phyloP scores from a whole-genome alignment of 2,888 invertebrate species.

The Epirrita christyi region DNA sequence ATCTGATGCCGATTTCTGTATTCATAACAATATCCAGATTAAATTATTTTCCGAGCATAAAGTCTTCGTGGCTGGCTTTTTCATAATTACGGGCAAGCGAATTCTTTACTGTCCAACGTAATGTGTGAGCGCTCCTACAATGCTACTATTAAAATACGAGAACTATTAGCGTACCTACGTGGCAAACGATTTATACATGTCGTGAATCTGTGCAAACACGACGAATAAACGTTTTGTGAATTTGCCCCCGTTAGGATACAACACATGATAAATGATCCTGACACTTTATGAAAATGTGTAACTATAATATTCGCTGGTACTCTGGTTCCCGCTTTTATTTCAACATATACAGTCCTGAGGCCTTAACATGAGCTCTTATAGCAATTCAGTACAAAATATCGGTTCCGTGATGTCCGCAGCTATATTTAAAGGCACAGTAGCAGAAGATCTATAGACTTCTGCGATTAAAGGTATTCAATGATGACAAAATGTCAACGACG shows the following conservation, averaged over 20 bases:
- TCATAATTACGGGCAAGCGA: slow-evolving; percentile 57
- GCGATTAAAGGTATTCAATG: too few species aligned
- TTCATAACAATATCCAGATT: slow-evolving; percentile 53
- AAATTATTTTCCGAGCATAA: slow-evolving; percentile 56
- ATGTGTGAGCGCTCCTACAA: slow-evolving; percentile 55
- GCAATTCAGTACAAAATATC: too few species aligned
- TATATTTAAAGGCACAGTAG: too few species aligned
- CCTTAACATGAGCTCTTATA: too few species aligned
- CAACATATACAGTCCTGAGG: slow-evolving; percentile 23
- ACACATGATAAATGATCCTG: slow-evolving; percentile 74
- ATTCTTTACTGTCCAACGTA: slow-evolving; percentile 60
- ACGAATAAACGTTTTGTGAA: slow-evolving; percentile 72
- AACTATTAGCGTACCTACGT: slow-evolving; percentile 50
- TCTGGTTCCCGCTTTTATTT: slow-evolving; percentile 47
- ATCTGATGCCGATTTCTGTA: too few species aligned
- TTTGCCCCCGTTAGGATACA: slow-evolving; percentile 63
- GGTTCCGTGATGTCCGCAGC: too few species aligned
- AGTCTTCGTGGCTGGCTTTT: slow-evolving; percentile 52
- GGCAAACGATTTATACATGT: slow-evolving; percentile 63
- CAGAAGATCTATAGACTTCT: too few species aligned
- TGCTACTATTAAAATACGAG: slow-evolving; percentile 46
- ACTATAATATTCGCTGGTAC: slow-evolving; percentile 49
- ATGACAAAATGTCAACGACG: too few species aligned
- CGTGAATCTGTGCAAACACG: slow-evolving; percentile 63
- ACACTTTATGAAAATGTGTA: slow-evolving; percentile 69